A percentile compares a stretch with the other conserved stretches of the same genome.
Evolutionary conservation across 92 coral and sea anemone species (phyloP).

Genomic region (Meandrina meandrites): DNA sequence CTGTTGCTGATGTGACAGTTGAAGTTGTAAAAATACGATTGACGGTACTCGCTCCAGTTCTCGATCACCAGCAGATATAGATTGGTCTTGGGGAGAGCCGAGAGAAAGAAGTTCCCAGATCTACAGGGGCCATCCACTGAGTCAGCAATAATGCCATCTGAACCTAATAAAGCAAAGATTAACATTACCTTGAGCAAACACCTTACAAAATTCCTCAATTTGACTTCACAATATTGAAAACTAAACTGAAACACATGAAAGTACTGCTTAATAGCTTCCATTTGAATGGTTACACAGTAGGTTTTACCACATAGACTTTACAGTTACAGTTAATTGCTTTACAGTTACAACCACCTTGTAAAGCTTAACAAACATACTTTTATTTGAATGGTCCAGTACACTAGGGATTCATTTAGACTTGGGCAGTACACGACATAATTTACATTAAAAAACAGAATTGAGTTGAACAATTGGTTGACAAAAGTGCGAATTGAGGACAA

Average conservation of each 20-base stretch:
- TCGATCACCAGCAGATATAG: slow-evolving; percentile 88
- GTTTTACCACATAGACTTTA: background rate
- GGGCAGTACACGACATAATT: no score
- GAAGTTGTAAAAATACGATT: slow-evolving; percentile 95
- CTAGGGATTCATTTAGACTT: no score
- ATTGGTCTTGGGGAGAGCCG: slow-evolving; percentile 90
- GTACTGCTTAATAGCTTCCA: background rate
- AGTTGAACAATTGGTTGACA: background rate
- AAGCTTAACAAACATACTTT: background rate
- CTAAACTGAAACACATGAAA: background rate
- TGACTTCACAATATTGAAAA: background rate
- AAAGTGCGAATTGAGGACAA: no score
- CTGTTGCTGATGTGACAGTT: slow-evolving; percentile 96
- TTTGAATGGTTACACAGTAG: background rate
- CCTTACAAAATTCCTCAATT: background rate
- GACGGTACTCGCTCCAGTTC: slow-evolving; percentile 94
- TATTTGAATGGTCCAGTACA: no score
- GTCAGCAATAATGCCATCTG: slow-evolving; percentile 75
- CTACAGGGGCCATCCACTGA: slow-evolving; percentile 88
- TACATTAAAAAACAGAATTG: background rate
- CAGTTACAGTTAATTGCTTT: no score
- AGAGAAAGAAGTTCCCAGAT: slow-evolving; percentile 86
- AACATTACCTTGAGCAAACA: background rate
- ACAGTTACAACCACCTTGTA: background rate
- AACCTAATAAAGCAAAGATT: slow-evolving; percentile 37